Evolutionary conservation across 2,113 vertebrate genomes (phyloP), one percentile per base, ranked within the genome.

Genomic region (Clarias macrocephalus): DNA sequence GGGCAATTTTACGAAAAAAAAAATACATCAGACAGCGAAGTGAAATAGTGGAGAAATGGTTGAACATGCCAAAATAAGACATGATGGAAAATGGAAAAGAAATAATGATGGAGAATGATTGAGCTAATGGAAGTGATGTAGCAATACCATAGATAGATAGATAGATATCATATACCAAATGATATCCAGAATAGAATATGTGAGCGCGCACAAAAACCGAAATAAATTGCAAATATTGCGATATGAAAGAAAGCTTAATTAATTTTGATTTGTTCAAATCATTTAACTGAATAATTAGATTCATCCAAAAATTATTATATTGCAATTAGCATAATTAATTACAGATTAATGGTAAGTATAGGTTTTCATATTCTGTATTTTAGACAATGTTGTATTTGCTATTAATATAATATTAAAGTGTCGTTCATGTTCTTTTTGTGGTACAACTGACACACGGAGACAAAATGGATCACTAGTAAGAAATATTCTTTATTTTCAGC

Each of bases 401-500:
- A 37, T 9, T 37, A 21, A 19, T 77, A 15, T 28, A 28, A 80
- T 80, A 30, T 23, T 59, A 9, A 28, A 28, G 13, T n/a, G 33
- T 12, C 48, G 42, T 75, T 75, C 72, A 52, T 8, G 66, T 18
- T 28, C 15, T 52, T 6, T n/a, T 25, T 42, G 2, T 1, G 23
- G 42, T 11, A 52, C 15, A 79, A 79, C 77, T 28, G 28, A 80
- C 54, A 33, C 54, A 33, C 16, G 1, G 16, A 80, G 16, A 30
- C 76, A 28, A 59, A 75, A n/a, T 18, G 13, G 52, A 13, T 70
- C 52, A 57, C 54, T 57, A 88, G 91, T 94, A 94, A 93, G 95
- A 94, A 94, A 95, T 95, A 95, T 91, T 89, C 54, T 95, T 96
- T 94, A 95, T 95, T 96, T 88, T 92, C 92, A 92, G 88, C 91